These are phyloP conservation scores for Rhopalosiphum padi DNA, from an alignment of 1,140 invertebrate species.

Conservation along the genomic window DNA sequence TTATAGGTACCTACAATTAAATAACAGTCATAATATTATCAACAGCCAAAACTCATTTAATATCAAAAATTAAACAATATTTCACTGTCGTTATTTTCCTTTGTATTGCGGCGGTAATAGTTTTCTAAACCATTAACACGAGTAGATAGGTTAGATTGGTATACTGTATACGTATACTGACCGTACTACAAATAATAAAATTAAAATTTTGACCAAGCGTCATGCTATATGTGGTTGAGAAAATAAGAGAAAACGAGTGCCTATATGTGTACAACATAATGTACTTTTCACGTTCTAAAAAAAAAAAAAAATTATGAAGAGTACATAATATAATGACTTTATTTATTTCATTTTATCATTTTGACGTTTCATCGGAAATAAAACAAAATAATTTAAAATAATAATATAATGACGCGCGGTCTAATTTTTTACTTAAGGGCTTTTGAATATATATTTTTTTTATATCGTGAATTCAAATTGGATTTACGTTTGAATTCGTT, in stretches of 20 bases:
- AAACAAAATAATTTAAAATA: not conserved
- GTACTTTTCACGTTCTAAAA: conserved; percentile 6
- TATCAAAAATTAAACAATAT: not conserved
- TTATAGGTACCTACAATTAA: not conserved
- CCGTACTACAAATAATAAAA: conserved; percentile 1
- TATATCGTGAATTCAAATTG: not conserved
- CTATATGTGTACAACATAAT: not conserved
- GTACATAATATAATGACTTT: not conserved
- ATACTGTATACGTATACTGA: no score
- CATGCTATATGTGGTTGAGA: not conserved
- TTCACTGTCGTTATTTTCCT: not conserved
- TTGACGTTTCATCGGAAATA: not conserved
- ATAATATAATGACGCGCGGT: not conserved
- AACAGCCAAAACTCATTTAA: not conserved
- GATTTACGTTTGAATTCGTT: not conserved
- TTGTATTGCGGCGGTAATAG: not conserved
- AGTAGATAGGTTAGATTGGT: not conserved
- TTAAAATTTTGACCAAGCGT: not conserved
- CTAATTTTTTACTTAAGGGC: not conserved
- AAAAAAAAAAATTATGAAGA: not conserved
- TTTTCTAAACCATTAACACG: conserved; percentile 8
- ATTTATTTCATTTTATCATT: not conserved
- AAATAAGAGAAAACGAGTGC: conserved; percentile 14
- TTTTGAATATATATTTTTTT: not conserved
- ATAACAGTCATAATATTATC: not conserved